Conservation (phyloP, 2,113 vertebrate genomes). For the Heptranchias perlo region DNA sequence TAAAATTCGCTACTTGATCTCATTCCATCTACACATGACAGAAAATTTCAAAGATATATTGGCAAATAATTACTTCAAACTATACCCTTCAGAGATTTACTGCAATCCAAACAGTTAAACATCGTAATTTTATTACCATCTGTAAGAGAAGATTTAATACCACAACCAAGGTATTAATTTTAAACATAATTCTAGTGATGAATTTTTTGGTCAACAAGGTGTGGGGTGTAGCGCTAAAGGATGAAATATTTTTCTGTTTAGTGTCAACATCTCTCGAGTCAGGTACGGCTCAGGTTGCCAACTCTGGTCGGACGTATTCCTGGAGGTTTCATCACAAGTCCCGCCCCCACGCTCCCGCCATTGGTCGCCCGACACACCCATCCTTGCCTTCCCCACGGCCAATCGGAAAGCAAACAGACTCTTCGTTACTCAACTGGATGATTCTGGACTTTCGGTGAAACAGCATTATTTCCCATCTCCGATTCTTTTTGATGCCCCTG, state of each 20-base stretch:
- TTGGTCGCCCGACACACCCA: no score
- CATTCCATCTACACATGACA: slow-evolving; percentile 22
- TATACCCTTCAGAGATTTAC: slow-evolving; percentile 8
- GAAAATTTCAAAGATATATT: slow-evolving; percentile 35
- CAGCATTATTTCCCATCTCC: no score
- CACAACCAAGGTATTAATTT: slow-evolving; percentile 5
- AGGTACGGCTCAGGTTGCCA: no score
- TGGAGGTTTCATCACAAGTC: no score
- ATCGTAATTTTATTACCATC: background rate
- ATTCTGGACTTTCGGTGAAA: no score
- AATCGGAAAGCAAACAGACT: no score
- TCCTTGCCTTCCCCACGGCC: no score
- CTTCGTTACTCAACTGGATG: no score
- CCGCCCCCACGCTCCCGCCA: no score
- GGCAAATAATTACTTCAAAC: slow-evolving; percentile 12
- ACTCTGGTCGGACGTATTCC: no score
- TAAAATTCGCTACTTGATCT: background rate
- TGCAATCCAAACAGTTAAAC: slow-evolving; percentile 28
- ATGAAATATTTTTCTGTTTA: background rate
- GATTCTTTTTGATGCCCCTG: no score
- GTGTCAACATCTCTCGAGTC: no score
- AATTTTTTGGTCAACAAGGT: background rate
- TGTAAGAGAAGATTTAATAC: slow-evolving; percentile 20
- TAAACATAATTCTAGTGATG: background rate
- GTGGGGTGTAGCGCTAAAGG: background rate